Base-by-base conservation (phyloP, 92 coral and sea anemone species). In the Phenganax stokvisi region DNA sequence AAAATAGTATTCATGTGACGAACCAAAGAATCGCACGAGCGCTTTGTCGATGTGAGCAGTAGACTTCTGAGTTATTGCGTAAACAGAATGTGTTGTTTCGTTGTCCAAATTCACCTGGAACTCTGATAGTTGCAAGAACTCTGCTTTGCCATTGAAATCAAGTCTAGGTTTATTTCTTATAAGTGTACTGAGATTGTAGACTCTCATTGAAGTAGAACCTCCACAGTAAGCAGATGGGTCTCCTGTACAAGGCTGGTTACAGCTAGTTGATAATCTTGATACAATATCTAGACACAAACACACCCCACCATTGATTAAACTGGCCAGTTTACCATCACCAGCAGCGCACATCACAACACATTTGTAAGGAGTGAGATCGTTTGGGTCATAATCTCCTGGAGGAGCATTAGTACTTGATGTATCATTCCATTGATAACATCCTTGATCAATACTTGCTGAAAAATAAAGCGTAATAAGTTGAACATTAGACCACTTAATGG, bases 201-300 rank as follows among this genome's bases (percentile, higher is more conserved):
- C 92, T 44, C 74, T 80, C 62, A 88, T 84, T 9, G 90, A 89
- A 66, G 65, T 56, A 52, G 62, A 47, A 54, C 98, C 98, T 6
- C 98, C 98, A 57, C 98, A 93, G 5, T 0, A 30, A 51, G 70
- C 70, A 7, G 55, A 80, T 30, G 67, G 56, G 65, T 93, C 85
- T 59, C 93, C 97, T 3, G 93, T 77, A 69, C 98, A 93, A 17
- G 80, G 51, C 54, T 80, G 75, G 68, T 85, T 78, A 47, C 97
- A 93, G 52, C 79, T 69, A 7, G 72, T 76, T 20, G 85, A 90
- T 56, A 82, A 64, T 44, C 56, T 28, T 53, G 89, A 87, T 37
- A 82, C 89, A 9, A 64, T 61, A 9, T 79, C 85, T 51, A 87
- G 90, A 61, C 98, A 93, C 25, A 93, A 82, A 80, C 98, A 93